These are phyloP conservation scores for Platalea minor DNA, from an alignment of 2,797 vertebrate species.

Conservation along the genomic window DNA sequence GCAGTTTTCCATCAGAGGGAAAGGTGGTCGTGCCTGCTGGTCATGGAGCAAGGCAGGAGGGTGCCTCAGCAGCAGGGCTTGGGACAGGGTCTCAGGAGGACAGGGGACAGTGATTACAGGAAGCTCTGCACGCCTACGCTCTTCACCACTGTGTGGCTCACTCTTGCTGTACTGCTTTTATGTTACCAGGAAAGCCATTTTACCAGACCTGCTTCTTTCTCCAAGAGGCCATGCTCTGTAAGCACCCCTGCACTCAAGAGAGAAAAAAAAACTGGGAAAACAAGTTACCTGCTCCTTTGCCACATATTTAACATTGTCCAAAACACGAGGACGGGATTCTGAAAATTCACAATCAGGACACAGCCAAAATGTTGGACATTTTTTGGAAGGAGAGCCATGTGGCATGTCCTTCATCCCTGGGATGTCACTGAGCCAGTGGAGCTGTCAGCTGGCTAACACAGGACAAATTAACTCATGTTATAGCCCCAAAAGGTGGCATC, in stretches of 20 bases:
- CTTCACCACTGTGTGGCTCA: neutral
- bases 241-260: neutral
- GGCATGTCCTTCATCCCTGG: neutral
- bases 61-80: neutral
- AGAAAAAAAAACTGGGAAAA: neutral
- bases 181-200: neutral
- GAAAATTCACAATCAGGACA: neutral
- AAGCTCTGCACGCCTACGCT: neutral
- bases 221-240: neutral
- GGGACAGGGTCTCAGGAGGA: neutral
- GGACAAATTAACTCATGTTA: neutral
- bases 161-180: neutral
- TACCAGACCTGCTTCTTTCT: neutral
- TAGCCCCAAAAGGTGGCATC: neutral
- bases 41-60: neutral
- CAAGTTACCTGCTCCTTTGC: neutral
- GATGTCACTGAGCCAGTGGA: neutral
- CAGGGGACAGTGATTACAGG: neutral
- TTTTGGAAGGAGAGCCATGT: neutral
- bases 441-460: neutral
- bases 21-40: rapidly evolving
- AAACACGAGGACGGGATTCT: neutral
- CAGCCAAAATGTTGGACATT: neutral
- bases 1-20: neutral
- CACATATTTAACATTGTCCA: neutral